A percentile compares a stretch with the other conserved stretches of the same genome.
phyloP scores from a whole-genome alignment of 2,888 invertebrate genomes.

The Amphipyra tragopoginis region DNA sequence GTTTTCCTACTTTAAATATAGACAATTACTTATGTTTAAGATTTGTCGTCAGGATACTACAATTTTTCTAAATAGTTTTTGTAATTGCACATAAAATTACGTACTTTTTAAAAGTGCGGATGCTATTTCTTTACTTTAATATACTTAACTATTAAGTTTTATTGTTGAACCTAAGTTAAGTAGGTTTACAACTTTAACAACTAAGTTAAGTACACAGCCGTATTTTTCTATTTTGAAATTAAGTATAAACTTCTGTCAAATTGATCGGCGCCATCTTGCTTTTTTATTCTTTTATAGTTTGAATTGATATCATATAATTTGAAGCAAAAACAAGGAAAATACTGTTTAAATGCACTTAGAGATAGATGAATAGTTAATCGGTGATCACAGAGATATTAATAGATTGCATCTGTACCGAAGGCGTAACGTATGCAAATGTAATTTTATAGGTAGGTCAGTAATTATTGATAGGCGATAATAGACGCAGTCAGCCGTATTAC shows the following conservation, averaged over 20 bases:
- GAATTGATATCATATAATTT: not conserved
- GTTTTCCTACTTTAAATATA: not conserved
- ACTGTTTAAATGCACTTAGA: not conserved
- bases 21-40: constrained; percentile 1
- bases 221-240: no score
- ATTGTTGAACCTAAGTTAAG: no score
- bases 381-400: constrained; percentile 20
- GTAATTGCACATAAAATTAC: no score
- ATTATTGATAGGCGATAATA: not conserved
- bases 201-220: no score
- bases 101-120: no score
- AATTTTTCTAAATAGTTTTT: no score
- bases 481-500: not conserved
- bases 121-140: no score
- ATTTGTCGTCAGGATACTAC: not conserved
- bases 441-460: not conserved
- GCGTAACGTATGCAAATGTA: not conserved
- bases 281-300: no score
- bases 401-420: constrained; percentile 17
- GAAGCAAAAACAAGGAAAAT: constrained; percentile 1
- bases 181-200: no score
- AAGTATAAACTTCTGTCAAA: no score
- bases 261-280: no score
- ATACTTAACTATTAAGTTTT: no score
- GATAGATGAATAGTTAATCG: constrained; percentile 6